Evolutionary conservation across 2,797 vertebrate species (phyloP).

Genomic region (Eulemur rubriventer): DNA sequence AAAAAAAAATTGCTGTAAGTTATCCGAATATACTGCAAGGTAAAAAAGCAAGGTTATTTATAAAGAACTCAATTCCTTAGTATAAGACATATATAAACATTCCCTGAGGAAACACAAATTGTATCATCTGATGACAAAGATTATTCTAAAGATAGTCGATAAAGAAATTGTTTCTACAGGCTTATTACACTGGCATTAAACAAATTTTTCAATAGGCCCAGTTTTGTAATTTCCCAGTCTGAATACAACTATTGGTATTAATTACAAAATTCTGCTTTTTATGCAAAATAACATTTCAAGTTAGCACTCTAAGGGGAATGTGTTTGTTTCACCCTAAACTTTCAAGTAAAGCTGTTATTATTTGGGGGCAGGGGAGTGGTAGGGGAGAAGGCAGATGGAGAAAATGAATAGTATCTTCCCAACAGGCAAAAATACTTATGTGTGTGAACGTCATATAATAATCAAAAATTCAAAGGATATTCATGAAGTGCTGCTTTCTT

Average conservation of each 20-base stretch:
- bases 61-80: background rate
- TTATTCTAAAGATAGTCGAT: background rate
- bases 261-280: constrained; percentile 28
- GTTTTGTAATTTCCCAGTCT: background rate
- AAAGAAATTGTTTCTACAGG: constrained; percentile 10
- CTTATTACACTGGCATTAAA: background rate
- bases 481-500: background rate
- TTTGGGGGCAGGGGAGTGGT: background rate
- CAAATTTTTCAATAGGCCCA: background rate
- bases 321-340: background rate
- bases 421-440: background rate
- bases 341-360: constrained; percentile 27
- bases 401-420: background rate
- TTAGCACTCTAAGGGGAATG: constrained; percentile 31
- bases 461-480: constrained; percentile 10
- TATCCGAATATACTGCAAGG: background rate
- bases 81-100: constrained; percentile 18
- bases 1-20: background rate
- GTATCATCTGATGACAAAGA: background rate
- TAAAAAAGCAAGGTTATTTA: background rate
- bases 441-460: background rate
- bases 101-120: constrained; percentile 10
- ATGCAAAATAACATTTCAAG: constrained; percentile 32
- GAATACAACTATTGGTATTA: background rate
- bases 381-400: background rate